Evolutionary conservation across 2,797 vertebrate species (phyloP), one percentile per base, ranked within the genome.

Genomic region (Gymnopithys bicolor): DNA sequence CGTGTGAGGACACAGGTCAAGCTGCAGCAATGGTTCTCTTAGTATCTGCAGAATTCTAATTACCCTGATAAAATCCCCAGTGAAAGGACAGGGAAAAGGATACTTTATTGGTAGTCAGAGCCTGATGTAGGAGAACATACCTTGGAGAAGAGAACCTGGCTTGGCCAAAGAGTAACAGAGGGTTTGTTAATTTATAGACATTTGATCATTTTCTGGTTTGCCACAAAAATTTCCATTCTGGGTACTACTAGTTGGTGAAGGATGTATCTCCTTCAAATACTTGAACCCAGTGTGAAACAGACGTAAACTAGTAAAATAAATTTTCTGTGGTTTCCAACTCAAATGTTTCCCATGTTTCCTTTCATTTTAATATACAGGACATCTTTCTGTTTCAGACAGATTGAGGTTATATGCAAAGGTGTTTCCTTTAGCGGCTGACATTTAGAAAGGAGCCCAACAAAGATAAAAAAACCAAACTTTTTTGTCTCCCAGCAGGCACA

Each of bases 61-160:
- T 67, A 28, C 12, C 46, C 21, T 64, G 41, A 41, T 86, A 68
- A 83, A 80, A 64, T 12, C 10, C 17, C 3, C 46, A 21, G 3
- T 23, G 68, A 78, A 83, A 46, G 9, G 21, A 60, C 7, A 33
- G 14, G 22, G 27, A 1, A 53, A 46, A 78, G 63, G 23, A 41
- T 37, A 25, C 19, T 52, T 48, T 35, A 73, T 2, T 41, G 22
- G n/a, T 35, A 59, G 39, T 67, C 68, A 87, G 64, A 84, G 13
- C 21, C 55, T 49, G 14, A 28, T 0, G 0, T 2, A 81, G n/a
- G 5, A 90, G 25, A 71, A 18, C 1, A 1, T 16, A 11, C 5
- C 27, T 66, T 37, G 13, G 23, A 81, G 66, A 89, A 35, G 51
- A 69, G 63, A 78, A 48, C 15, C 4, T n/a, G 25, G 10, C 30